A percentile compares a stretch with the other conserved stretches of the same genome.
Conservation (phyloP, 2,797 vertebrate genomes). For the Rhinoraja longicauda region DNA sequence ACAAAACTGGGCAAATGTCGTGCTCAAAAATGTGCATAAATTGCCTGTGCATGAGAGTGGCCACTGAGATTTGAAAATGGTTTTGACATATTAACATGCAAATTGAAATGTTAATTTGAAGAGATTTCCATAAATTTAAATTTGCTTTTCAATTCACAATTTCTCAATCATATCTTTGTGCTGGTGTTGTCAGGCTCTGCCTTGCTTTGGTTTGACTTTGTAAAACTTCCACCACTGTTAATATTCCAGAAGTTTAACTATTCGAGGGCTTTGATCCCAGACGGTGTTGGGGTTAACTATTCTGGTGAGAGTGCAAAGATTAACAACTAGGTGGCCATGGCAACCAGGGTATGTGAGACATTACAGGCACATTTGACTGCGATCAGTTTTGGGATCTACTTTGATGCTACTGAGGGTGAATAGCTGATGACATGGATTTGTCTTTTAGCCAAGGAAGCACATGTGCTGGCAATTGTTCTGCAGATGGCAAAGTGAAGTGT, state of each 20-base stretch:
- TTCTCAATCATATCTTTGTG: conserved; percentile 18
- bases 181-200: neutral
- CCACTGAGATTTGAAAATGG: neutral
- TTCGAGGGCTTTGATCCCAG: neutral
- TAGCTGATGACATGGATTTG: neutral
- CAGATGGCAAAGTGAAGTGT: neutral
- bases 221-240: neutral
- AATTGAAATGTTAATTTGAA: neutral
- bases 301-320: neutral
- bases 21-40: neutral
- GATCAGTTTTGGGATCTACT: neutral
- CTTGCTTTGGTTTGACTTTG: neutral
- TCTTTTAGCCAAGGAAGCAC: neutral
- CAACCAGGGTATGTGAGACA: neutral
- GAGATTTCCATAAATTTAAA: conserved; percentile 37
- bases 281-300: neutral
- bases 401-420: neutral
- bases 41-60: neutral
- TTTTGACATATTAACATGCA: neutral
- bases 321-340: too few relatives aligned
- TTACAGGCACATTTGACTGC: neutral
- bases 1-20: neutral
- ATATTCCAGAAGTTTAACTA: neutral
- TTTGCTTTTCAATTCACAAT: neutral
- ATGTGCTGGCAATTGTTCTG: neutral